These are phyloP conservation scores for Calidris pugnax DNA, from an alignment of 2,113 vertebrate species.

Conservation along the genomic window DNA sequence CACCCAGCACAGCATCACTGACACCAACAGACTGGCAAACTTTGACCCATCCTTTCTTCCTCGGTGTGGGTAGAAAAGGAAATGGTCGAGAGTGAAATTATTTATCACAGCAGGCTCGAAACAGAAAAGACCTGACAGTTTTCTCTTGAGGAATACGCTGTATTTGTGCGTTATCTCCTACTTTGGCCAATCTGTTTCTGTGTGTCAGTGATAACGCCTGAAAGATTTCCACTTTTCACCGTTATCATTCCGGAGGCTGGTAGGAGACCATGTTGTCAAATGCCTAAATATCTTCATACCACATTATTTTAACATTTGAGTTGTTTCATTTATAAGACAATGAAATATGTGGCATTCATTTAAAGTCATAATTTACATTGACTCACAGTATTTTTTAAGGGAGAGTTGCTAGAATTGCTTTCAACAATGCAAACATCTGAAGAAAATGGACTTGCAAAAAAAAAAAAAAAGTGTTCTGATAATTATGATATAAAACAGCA, in stretches of 20 bases:
- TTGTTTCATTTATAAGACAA: conserved; percentile 24
- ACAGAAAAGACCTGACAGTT: conserved; percentile 14
- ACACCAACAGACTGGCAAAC: background rate
- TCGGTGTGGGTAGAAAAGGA: background rate
- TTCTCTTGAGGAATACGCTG: conserved; percentile 32
- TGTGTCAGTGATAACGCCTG: conserved; percentile 60
- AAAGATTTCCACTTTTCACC: conserved; percentile 53
- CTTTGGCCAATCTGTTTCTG: conserved; percentile 40
- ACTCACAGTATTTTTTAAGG: background rate
- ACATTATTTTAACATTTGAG: conserved; percentile 7
- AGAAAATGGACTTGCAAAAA: background rate
- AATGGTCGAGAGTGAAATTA: background rate
- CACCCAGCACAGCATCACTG: background rate
- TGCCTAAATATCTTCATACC: conserved; percentile 31
- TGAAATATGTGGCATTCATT: background rate
- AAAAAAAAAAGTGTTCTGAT: background rate
- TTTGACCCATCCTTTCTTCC: conserved; percentile 12
- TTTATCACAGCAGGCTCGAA: conserved; percentile 39
- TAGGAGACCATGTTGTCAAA: conserved; percentile 37
- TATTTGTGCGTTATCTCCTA: conserved; percentile 30
- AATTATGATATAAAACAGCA: background rate
- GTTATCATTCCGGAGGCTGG: conserved; percentile 17
- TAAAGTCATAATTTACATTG: background rate
- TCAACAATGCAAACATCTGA: background rate
- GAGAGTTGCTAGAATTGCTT: background rate